These are phyloP conservation scores for Emydoidea blandingii DNA, from an alignment of 2,797 vertebrate genomes.

Conservation along the genomic window DNA sequence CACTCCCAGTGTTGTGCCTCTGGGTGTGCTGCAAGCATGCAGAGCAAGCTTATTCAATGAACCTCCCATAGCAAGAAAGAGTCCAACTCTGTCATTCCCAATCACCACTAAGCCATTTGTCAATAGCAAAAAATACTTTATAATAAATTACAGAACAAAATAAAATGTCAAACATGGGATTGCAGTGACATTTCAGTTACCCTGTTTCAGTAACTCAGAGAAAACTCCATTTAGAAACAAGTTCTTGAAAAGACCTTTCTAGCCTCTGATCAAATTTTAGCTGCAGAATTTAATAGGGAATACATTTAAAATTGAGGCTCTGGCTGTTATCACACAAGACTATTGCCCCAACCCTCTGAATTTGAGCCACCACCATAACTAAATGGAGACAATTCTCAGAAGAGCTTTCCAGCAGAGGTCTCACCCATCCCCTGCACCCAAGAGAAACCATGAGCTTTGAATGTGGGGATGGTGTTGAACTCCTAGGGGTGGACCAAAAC, in stretches of 20 bases:
- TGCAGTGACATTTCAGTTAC: background rate
- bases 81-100: background rate
- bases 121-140: background rate
- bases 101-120: background rate
- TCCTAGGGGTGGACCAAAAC: background rate
- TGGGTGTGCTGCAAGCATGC: background rate
- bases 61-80: background rate
- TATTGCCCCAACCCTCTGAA: background rate
- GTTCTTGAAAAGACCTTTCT: background rate
- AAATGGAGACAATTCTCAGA: background rate
- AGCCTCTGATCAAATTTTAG: background rate
- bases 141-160: background rate
- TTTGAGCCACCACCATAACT: background rate
- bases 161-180: background rate
- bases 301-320: background rate
- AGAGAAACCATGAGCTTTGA: background rate
- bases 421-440: background rate
- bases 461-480: rapidly evolving
- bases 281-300: too few relatives aligned
- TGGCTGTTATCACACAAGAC: background rate
- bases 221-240: background rate
- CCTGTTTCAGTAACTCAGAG: background rate
- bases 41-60: background rate
- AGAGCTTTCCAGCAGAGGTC: background rate
- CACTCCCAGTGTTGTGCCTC: background rate